Conservation (phyloP, 1,140 invertebrate genomes). For the Heliconius hewitsoni region DNA sequence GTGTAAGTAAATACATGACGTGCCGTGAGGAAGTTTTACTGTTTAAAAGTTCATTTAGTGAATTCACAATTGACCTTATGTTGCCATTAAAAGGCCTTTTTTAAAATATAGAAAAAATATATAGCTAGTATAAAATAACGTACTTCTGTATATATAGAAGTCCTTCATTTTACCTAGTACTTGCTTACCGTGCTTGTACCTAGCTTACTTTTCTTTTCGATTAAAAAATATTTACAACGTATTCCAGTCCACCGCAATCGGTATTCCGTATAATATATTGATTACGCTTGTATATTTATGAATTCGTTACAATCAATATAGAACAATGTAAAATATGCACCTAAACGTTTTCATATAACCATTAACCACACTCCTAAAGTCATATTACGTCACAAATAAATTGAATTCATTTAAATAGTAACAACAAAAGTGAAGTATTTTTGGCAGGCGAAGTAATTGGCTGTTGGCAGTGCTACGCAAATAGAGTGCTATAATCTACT, state of each 20-base stretch:
- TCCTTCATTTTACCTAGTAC: too few relatives aligned
- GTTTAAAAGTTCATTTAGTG: neutral
- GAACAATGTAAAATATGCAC: neutral
- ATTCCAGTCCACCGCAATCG: neutral
- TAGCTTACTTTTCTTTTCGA: too few relatives aligned
- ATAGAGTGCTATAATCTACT: slow-evolving; percentile 21
- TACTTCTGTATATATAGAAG: too few relatives aligned
- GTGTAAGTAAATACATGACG: neutral
- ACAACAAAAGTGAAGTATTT: slow-evolving; percentile 29
- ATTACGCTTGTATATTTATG: neutral
- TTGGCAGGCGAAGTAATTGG: slow-evolving; percentile 34
- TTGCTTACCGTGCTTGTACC: too few relatives aligned
- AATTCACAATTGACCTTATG: neutral
- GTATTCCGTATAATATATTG: neutral
- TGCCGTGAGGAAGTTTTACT: too few relatives aligned
- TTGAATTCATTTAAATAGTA: slow-evolving; percentile 19
- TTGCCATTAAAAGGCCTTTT: too few relatives aligned
- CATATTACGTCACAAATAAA: slow-evolving; percentile 19
- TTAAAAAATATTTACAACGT: neutral
- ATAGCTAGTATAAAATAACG: too few relatives aligned
- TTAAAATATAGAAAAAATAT: too few relatives aligned
- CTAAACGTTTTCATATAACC: neutral
- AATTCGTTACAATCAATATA: neutral
- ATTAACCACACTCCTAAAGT: neutral
- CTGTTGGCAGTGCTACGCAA: slow-evolving; percentile 25